A percentile compares a stretch with the other conserved stretches of the same genome.
These are phyloP conservation scores for Endotricha flammealis DNA, from an alignment of 2,888 invertebrate genomes.

Conservation along the genomic window DNA sequence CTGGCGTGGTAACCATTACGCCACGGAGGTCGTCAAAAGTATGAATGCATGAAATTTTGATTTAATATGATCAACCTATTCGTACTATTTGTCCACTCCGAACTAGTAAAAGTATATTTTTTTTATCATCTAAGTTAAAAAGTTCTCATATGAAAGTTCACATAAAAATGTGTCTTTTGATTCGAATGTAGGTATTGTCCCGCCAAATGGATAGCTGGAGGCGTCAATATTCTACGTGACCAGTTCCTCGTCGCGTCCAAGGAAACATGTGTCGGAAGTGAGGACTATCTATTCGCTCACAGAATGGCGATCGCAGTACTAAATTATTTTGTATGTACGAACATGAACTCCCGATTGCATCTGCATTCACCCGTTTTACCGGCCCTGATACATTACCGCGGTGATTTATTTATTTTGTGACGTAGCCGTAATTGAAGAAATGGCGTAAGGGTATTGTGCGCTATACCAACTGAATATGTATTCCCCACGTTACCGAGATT, in stretches of 20 bases:
- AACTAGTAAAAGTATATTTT: too few species aligned
- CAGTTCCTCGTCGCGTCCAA: conserved; percentile 61
- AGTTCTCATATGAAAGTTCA: conserved; percentile 24
- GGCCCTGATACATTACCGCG: conserved; percentile 13
- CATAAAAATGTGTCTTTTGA: conserved; percentile 49
- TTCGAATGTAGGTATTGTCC: conserved; percentile 55
- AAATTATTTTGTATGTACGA: conserved; percentile 61
- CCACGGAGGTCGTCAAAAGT: too few species aligned
- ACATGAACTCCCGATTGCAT: conserved; percentile 30
- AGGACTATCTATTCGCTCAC: conserved; percentile 72
- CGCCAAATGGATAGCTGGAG: conserved; percentile 59
- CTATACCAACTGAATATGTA: too few species aligned
- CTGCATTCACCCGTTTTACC: conserved; percentile 18
- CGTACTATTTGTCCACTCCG: too few species aligned
- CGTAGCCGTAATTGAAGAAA: not conserved
- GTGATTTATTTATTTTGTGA: conserved; percentile 20
- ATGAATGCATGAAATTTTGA: too few species aligned
- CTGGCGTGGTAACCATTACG: too few species aligned
- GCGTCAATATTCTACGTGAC: conserved; percentile 78
- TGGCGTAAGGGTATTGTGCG: too few species aligned
- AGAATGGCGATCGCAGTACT: conserved; percentile 61
- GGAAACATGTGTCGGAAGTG: conserved; percentile 76
- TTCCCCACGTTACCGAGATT: too few species aligned
- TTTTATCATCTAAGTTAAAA: conserved; percentile 7
- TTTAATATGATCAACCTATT: too few species aligned